A percentile compares a stretch with the other conserved stretches of the same genome.
These are phyloP conservation scores for Tetropium fuscum DNA, from an alignment of 2,888 invertebrate species.

Conservation along the genomic window DNA sequence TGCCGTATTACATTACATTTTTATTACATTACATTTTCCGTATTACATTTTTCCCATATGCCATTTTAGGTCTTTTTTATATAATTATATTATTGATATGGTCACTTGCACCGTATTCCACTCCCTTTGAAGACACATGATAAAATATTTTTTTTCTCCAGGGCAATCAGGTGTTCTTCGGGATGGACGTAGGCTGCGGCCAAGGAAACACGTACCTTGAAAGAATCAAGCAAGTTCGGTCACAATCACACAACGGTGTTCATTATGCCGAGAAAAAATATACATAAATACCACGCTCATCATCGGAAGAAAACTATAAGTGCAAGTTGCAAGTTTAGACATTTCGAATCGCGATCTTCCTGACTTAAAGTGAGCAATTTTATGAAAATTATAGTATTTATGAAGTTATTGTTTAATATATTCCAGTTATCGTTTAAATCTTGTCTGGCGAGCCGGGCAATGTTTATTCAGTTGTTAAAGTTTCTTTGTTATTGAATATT, in stretches of 20 bases:
- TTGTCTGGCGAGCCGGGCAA: neutral
- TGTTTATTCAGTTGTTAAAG: constrained; percentile 7
- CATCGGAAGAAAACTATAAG: neutral
- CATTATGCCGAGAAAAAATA: constrained; percentile 39
- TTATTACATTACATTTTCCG: too few species aligned
- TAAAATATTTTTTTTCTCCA: constrained; percentile 61
- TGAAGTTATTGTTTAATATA: constrained; percentile 5
- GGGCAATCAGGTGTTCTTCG: constrained; percentile 72
- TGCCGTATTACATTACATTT: too few species aligned
- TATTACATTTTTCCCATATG: too few species aligned
- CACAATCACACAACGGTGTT: constrained; percentile 40
- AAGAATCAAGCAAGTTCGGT: constrained; percentile 9
- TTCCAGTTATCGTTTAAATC: neutral
- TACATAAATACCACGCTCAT: constrained; percentile 17
- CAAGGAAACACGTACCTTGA: constrained; percentile 68
- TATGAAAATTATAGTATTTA: constrained; percentile 2
- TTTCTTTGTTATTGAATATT: constrained; percentile 12
- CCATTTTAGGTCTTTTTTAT: too few species aligned
- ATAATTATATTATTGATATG: too few species aligned
- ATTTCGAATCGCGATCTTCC: constrained; percentile 20
- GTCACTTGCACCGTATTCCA: too few species aligned
- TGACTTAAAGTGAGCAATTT: constrained; percentile 22
- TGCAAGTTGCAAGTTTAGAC: neutral
- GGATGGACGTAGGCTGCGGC: constrained; percentile 71
- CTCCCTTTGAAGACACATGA: too few species aligned